A percentile compares a stretch with the other conserved stretches of the same genome.
Evolutionary conservation across 2,888 invertebrate species (phyloP).

Genomic region (Lymantria monacha): DNA sequence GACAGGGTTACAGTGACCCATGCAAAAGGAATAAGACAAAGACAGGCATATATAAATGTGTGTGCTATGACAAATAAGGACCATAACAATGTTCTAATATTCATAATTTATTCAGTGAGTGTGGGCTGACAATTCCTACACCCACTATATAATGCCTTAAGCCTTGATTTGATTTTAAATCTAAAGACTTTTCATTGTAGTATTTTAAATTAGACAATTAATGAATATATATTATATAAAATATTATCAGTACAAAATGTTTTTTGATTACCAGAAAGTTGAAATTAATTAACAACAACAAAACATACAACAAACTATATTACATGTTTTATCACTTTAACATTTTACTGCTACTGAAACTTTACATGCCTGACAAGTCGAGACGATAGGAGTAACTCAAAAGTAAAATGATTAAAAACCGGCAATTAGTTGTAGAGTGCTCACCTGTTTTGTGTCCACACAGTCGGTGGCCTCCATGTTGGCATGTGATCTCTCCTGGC

Average conservation of each 20-base stretch:
- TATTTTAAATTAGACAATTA: background rate
- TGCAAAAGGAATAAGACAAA: constrained; percentile 37
- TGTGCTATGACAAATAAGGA: constrained; percentile 62
- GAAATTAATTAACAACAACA: constrained; percentile 6
- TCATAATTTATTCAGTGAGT: constrained; percentile 76
- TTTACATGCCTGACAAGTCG: constrained; percentile 42
- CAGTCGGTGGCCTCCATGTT: constrained; percentile 85
- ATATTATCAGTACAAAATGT: background rate
- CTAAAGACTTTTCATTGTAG: too few relatives aligned
- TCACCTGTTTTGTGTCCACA: constrained; percentile 86
- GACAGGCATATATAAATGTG: constrained; percentile 48
- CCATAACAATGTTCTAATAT: constrained; percentile 70
- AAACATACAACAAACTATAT: constrained; percentile 18
- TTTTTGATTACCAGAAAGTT: too few relatives aligned
- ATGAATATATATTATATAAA: background rate
- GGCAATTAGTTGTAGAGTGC: constrained; percentile 62
- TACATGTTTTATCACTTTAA: constrained; percentile 16
- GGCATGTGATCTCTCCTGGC: constrained; percentile 76
- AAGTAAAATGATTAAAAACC: constrained; percentile 64
- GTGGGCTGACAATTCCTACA: constrained; percentile 69
- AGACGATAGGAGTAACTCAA: constrained; percentile 44
- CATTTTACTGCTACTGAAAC: constrained; percentile 19
- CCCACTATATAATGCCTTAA: constrained; percentile 54
- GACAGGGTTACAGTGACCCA: constrained; percentile 16
- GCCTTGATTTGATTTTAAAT: constrained; percentile 60